Conservation (phyloP, 2,888 invertebrate genomes). For the Heliconius charithonia region DNA sequence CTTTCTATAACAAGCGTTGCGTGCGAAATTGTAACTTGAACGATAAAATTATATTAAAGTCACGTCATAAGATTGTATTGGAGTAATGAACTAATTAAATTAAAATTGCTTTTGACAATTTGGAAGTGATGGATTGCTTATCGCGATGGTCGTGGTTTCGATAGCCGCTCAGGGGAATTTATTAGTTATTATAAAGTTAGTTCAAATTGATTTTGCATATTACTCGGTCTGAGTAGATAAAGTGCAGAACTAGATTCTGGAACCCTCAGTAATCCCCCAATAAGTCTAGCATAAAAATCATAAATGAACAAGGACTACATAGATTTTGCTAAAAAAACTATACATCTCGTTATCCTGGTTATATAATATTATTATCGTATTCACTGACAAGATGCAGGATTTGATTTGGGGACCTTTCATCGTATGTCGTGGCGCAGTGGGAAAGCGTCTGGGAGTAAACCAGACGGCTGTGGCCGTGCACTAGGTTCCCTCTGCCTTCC, state of each 20-base stretch:
- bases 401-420: too few relatives aligned
- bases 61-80: not conserved
- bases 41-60: not conserved
- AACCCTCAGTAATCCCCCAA: too few relatives aligned
- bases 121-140: not conserved
- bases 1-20: slow-evolving; percentile 17
- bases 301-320: too few relatives aligned
- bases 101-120: not conserved
- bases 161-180: not conserved
- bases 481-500: not conserved
- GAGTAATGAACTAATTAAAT: not conserved
- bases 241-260: too few relatives aligned
- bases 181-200: not conserved
- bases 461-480: not conserved
- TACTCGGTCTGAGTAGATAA: too few relatives aligned
- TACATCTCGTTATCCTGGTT: not conserved
- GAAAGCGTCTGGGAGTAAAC: too few relatives aligned
- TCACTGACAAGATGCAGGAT: not conserved
- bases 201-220: not conserved
- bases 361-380: not conserved
- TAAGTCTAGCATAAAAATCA: too few relatives aligned
- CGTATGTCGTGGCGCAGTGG: not conserved
- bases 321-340: too few relatives aligned
- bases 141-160: too few relatives aligned
- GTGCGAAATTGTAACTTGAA: not conserved